A percentile compares a stretch with the other conserved stretches of the same genome.
These are phyloP conservation scores for Gymnosoma rotundatum DNA, from an alignment of 2,888 invertebrate species.

Conservation along the genomic window DNA sequence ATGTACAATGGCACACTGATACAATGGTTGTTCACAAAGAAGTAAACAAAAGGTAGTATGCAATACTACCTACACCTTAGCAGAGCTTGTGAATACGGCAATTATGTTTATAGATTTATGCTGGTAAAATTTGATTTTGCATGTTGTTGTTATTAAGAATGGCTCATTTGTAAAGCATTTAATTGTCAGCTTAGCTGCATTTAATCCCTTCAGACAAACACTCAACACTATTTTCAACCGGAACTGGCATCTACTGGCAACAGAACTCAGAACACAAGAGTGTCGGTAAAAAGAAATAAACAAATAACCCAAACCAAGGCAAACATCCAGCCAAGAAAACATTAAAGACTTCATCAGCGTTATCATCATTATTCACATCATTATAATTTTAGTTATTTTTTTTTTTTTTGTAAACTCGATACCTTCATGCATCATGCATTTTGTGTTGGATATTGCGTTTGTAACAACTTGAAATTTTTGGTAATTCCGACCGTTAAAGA, in stretches of 20 bases:
- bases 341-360: constrained; percentile 59
- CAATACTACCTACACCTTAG: too few species aligned
- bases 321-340: constrained; percentile 38
- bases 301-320: constrained; percentile 26
- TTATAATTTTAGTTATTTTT: constrained; percentile 48
- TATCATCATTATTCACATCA: constrained; percentile 61
- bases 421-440: background rate
- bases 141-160: constrained; percentile 60
- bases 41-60: too few species aligned
- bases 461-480: background rate
- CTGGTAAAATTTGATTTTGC: constrained; percentile 63
- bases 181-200: constrained; percentile 70
- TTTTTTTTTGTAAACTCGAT: constrained; percentile 3
- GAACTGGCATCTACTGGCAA: constrained; percentile 57
- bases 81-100: too few species aligned
- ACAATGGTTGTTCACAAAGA: too few species aligned
- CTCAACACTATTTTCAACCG: constrained; percentile 63
- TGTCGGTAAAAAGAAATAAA: constrained; percentile 42
- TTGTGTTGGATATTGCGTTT: background rate
- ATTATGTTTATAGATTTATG: constrained; percentile 58
- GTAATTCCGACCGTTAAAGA: too few species aligned
- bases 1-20: too few species aligned
- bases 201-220: constrained; percentile 67
- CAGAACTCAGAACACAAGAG: constrained; percentile 25
- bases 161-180: constrained; percentile 70